phyloP scores from a whole-genome alignment of 1,140 invertebrate genomes.

The Argopecten irradians region DNA sequence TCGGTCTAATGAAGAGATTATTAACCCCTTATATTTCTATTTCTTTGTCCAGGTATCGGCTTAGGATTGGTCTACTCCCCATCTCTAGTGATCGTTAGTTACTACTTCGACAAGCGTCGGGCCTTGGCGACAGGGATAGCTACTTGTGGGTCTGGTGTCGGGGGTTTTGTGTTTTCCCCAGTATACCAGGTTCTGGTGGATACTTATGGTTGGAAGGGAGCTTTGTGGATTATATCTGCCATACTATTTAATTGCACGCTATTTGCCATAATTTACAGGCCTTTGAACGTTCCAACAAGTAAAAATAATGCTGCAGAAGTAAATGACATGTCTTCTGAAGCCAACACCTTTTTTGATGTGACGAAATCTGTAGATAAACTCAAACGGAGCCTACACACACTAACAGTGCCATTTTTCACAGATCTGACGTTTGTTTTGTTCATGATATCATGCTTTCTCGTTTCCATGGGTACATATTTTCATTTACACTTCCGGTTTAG shows the following conservation, averaged over 20 bases:
- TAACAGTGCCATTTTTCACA: constrained; percentile 82
- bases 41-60: constrained; percentile 78
- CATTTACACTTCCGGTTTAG: too few relatives aligned
- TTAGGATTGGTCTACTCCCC: constrained; percentile 99
- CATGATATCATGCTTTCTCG: constrained; percentile 92
- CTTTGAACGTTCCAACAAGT: constrained; percentile 76
- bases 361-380: too few relatives aligned
- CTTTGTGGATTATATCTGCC: constrained; percentile 84
- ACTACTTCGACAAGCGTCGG: constrained; percentile 97
- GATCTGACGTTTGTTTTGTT: constrained; percentile 93
- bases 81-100: constrained; percentile 96
- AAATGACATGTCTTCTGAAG: background rate
- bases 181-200: constrained; percentile 83
- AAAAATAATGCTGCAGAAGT: background rate
- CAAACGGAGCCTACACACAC: background rate
- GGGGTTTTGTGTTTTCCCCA: constrained; percentile 85
- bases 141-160: constrained; percentile 96
- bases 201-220: constrained; percentile 83
- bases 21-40: constrained; percentile 24
- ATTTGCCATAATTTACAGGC: constrained; percentile 88
- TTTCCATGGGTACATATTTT: constrained; percentile 87
- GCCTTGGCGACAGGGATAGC: constrained; percentile 99
- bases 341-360: background rate
- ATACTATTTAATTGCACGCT: constrained; percentile 86
- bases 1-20: background rate